A percentile compares a stretch with the other conserved stretches of the same genome.
phyloP scores from a whole-genome alignment of 2,888 invertebrate genomes.

The Odontomyia ornata region DNA sequence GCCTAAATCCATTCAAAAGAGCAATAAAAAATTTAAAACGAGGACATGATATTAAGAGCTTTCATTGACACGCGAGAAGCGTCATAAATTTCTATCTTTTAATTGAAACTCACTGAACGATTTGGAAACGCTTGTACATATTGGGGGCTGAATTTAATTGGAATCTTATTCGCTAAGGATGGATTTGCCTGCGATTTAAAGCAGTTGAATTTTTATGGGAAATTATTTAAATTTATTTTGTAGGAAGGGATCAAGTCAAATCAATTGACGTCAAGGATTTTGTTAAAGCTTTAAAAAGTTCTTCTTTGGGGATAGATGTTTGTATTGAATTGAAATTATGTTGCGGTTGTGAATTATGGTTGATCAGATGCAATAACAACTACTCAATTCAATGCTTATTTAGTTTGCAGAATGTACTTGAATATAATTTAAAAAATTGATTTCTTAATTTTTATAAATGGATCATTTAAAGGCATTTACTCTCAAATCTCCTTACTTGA shows the following conservation, averaged over 20 bases:
- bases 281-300: too few relatives aligned
- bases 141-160: not conserved
- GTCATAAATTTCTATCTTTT: constrained; percentile 28
- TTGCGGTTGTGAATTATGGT: too few relatives aligned
- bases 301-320: too few relatives aligned
- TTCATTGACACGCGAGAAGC: not conserved
- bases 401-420: too few relatives aligned
- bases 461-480: too few relatives aligned
- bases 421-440: too few relatives aligned
- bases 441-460: too few relatives aligned
- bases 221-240: not conserved
- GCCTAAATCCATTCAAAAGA: not conserved
- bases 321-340: too few relatives aligned
- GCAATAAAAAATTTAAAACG: not conserved
- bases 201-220: not conserved
- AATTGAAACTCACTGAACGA: constrained; percentile 5
- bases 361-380: too few relatives aligned
- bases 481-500: too few relatives aligned
- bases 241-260: not conserved
- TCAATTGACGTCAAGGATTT: not conserved
- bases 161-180: not conserved
- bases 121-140: not conserved
- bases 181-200: not conserved
- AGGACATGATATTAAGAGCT: not conserved
- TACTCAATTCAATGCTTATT: too few relatives aligned